Base-by-base conservation (phyloP, 2,888 invertebrate genomes). In the Esperia sulphurella region DNA sequence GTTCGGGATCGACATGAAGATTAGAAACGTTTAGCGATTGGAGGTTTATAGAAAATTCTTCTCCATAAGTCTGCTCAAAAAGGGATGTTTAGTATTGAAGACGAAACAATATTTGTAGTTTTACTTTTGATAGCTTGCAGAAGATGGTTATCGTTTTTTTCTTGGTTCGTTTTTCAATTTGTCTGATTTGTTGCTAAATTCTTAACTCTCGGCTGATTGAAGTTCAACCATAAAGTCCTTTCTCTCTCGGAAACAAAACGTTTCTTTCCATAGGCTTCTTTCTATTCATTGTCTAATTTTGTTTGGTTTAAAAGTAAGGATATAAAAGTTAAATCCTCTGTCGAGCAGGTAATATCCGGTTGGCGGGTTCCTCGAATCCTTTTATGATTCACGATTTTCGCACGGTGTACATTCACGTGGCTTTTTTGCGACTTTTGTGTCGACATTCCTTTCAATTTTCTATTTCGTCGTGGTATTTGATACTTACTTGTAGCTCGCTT, bases 301-400 rank as follows among this genome's bases (percentile, higher is more conserved):
- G 21, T n/a, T 14, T 8, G 8, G 9, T 12, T 9, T 40, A 14
- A 6, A 8, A 37, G 37, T 37, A n/a, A 12, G 10, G 37, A 12
- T 37, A 21, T 21, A 35, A 12, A 35, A 35, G 35, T 35, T 50
- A 42, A 45, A 40, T 41, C 47, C 39, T 46, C 33, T 21, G 41
- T 54, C 30, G 37, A 35, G n/a, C n/a, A 42, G 46, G 41, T 44
- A 43, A 48, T 51, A 50, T 59, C 54, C 55, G 54, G 50, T 57
- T 58, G 49, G 54, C 51, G 52, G 59, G 54, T 80, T 72, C 78
- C 60, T 53, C 54, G 75, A 75, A 80, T 62, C 57, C 53, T 59
- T 68, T 63, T 66, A 65, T 81, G 83, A 85, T 72, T 82, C 83
- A 83, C 59, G 66, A 61, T 57, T 64, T 74, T 73, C 68, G 63